Conservation (phyloP, 2,113 vertebrate genomes). For the Etheostoma spectabile region DNA sequence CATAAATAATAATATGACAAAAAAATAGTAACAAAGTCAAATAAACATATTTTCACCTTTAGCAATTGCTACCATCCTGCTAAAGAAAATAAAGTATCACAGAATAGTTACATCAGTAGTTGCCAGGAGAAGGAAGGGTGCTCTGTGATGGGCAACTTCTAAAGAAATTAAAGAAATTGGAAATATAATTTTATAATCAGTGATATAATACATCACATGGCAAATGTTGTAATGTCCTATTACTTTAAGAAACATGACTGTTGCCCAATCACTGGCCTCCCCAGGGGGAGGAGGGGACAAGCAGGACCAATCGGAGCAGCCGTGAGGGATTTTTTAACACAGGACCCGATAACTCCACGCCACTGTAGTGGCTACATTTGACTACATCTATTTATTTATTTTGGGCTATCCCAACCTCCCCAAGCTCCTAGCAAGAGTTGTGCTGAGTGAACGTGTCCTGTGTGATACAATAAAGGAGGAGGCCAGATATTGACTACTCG, state of each 20-base stretch:
- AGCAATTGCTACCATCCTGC: constrained; percentile 1
- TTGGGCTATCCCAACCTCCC: neutral
- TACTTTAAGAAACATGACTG: constrained; percentile 26
- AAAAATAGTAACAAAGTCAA: neutral
- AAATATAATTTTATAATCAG: neutral
- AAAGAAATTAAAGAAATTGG: neutral
- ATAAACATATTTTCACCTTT: neutral
- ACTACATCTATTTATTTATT: neutral
- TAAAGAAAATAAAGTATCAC: constrained; percentile 14
- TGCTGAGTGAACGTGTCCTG: constrained; percentile 51
- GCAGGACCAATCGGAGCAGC: constrained; percentile 47
- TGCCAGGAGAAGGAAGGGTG: constrained; percentile 5
- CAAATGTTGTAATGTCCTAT: neutral
- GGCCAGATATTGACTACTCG: constrained; percentile 57
- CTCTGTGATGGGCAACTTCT: constrained; percentile 69
- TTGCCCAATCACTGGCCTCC: constrained; percentile 70
- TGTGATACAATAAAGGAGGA: constrained; percentile 46
- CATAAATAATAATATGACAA: neutral
- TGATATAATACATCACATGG: neutral
- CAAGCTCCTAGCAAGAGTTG: neutral
- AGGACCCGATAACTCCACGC: constrained; percentile 50
- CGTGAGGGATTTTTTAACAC: constrained; percentile 47
- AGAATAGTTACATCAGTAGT: neutral
- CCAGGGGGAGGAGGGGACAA: constrained; percentile 29
- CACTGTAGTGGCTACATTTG: neutral